Conservation (phyloP, 1,140 invertebrate genomes). For the Marisa cornuarietis region DNA sequence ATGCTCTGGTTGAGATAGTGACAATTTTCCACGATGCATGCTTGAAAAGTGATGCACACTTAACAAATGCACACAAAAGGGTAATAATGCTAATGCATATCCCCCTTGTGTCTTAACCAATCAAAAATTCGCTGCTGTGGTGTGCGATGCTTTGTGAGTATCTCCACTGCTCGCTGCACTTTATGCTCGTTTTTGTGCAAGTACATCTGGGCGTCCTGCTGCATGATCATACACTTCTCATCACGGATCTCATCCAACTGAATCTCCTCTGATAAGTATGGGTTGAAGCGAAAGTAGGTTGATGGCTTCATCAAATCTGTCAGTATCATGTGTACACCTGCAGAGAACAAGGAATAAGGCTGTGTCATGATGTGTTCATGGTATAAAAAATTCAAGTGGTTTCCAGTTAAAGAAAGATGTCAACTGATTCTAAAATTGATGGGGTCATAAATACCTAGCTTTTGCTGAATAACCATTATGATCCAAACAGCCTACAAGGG, state of each 20-base stretch:
- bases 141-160: slow-evolving; percentile 13
- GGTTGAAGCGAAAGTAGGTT: slow-evolving; percentile 90
- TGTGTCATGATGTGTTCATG: no score
- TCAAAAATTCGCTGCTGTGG: slow-evolving; percentile 25
- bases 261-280: slow-evolving; percentile 84
- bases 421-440: no score
- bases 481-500: background rate
- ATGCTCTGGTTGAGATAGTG: no score
- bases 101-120: slow-evolving; percentile 10
- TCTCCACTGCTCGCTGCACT: slow-evolving; percentile 69
- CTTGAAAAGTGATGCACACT: no score
- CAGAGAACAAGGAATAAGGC: slow-evolving; percentile 21
- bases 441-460: no score
- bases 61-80: no score
- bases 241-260: slow-evolving; percentile 84
- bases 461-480: no score
- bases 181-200: slow-evolving; percentile 79
- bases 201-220: slow-evolving; percentile 76
- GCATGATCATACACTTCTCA: slow-evolving; percentile 67
- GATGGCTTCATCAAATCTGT: slow-evolving; percentile 82
- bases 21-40: no score
- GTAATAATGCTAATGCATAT: background rate
- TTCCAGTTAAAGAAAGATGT: no score
- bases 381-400: no score
- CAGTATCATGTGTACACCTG: slow-evolving; percentile 76